A percentile compares a stretch with the other conserved stretches of the same genome.
Conservation (phyloP, 2,113 vertebrate species). For the Dasyurus viverrinus region DNA sequence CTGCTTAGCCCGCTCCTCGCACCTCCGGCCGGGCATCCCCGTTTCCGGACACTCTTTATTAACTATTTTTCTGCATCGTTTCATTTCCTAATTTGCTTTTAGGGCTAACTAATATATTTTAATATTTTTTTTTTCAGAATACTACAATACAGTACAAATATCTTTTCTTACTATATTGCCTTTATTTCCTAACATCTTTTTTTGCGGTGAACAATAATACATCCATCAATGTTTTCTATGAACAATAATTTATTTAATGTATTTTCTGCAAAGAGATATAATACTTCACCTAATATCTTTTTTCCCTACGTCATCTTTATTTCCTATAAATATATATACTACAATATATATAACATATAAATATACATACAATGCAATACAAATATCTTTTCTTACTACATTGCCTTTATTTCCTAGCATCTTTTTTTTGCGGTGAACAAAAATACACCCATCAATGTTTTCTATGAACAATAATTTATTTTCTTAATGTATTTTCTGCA, state of each 20-base stretch:
- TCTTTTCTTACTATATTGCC: not conserved
- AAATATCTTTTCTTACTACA: too few species aligned
- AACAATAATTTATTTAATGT: not conserved
- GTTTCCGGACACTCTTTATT: too few species aligned
- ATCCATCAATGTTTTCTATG: not conserved
- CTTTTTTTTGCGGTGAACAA: too few species aligned
- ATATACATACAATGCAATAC: too few species aligned
- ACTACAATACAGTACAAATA: too few species aligned
- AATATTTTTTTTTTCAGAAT: not conserved
- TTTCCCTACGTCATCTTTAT: not conserved
- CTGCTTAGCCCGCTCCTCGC: accelerated
- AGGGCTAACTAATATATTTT: not conserved
- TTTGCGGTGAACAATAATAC: not conserved
- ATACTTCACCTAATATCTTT: not conserved
- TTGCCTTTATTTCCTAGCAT: too few species aligned
- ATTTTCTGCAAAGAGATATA: not conserved
- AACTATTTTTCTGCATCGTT: not conserved
- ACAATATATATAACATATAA: too few species aligned
- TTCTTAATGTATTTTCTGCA: too few species aligned
- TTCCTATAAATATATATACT: too few species aligned
- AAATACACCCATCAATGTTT: too few species aligned
- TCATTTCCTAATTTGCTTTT: not conserved
- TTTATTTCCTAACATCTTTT: not conserved
- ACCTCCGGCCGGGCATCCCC: too few species aligned
- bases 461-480: too few species aligned